phyloP scores from a whole-genome alignment of 2,888 invertebrate species.

The Andrena chrysosceles region DNA sequence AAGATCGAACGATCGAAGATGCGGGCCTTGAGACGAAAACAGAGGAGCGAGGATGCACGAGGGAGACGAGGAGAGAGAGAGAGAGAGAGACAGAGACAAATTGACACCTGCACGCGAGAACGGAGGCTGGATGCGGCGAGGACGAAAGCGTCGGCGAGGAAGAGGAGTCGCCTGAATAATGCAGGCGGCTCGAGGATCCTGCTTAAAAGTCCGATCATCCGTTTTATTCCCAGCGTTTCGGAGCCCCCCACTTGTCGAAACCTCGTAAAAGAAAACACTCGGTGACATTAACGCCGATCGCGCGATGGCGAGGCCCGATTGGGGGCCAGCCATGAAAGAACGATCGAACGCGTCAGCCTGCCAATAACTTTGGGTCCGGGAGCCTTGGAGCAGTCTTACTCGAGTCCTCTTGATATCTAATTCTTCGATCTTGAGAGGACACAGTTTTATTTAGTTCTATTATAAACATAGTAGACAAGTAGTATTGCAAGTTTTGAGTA shows the following conservation, averaged over 20 bases:
- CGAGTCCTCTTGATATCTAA: not conserved
- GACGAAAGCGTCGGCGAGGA: conserved; percentile 58
- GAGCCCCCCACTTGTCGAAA: conserved; percentile 20
- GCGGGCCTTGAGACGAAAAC: conserved; percentile 12
- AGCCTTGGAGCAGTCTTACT: not conserved
- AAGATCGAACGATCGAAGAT: conserved; percentile 28
- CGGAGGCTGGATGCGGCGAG: conserved; percentile 63
- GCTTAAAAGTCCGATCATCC: conserved; percentile 79
- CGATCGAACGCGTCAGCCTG: conserved; percentile 2
- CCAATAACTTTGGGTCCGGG: not conserved
- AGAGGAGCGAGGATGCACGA: not conserved
- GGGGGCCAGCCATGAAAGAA: conserved; percentile 8
- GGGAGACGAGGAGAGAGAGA: conserved; percentile 17
- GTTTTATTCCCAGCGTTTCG: conserved; percentile 62
- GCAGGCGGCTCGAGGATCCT: conserved; percentile 71
- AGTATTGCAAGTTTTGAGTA: too few relatives aligned
- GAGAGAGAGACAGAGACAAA: conserved; percentile 67
- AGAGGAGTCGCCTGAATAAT: conserved; percentile 79
- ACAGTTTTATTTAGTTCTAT: too few relatives aligned
- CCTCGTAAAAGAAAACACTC: conserved; percentile 47
- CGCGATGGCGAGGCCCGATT: conserved; percentile 17
- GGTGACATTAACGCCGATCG: conserved; percentile 40
- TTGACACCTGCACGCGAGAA: conserved; percentile 79
- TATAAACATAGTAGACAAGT: too few relatives aligned
- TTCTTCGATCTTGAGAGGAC: not conserved